Evolutionary conservation across 1,140 invertebrate species (phyloP).

Genomic region (Bombus huntii): DNA sequence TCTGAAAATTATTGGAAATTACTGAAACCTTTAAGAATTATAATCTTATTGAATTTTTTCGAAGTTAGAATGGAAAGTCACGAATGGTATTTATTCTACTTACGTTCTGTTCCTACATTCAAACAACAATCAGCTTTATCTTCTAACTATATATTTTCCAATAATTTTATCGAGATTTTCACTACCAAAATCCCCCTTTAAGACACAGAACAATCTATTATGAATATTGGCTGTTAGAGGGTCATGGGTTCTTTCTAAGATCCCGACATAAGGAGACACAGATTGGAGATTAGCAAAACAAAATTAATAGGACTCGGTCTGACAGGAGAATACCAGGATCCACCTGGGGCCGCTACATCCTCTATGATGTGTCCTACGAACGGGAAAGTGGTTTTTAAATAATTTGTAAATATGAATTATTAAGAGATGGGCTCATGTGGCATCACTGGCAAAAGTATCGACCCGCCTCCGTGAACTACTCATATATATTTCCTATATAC

Average conservation of each 20-base stretch:
- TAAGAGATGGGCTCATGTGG: constrained; percentile 27
- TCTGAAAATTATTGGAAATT: too few species aligned
- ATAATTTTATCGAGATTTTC: neutral
- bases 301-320: constrained; percentile 76
- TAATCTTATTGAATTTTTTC: too few species aligned
- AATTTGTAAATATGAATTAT: constrained; percentile 61
- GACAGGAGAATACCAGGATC: constrained; percentile 71
- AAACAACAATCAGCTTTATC: neutral
- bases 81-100: too few species aligned
- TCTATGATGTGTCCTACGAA: neutral
- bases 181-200: neutral
- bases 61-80: too few species aligned
- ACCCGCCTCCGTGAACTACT: neutral
- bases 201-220: constrained; percentile 52
- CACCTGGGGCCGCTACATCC: constrained; percentile 67
- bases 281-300: constrained; percentile 77
- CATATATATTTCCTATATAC: neutral
- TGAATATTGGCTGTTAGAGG: constrained; percentile 53
- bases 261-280: constrained; percentile 71
- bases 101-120: too few species aligned
- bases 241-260: constrained; percentile 62
- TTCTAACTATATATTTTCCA: neutral
- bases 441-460: constrained; percentile 50
- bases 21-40: too few species aligned
- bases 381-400: constrained; percentile 64